These are phyloP conservation scores for Sitta carolinensis DNA, from an alignment of 2,797 vertebrate species.

Conservation along the genomic window DNA sequence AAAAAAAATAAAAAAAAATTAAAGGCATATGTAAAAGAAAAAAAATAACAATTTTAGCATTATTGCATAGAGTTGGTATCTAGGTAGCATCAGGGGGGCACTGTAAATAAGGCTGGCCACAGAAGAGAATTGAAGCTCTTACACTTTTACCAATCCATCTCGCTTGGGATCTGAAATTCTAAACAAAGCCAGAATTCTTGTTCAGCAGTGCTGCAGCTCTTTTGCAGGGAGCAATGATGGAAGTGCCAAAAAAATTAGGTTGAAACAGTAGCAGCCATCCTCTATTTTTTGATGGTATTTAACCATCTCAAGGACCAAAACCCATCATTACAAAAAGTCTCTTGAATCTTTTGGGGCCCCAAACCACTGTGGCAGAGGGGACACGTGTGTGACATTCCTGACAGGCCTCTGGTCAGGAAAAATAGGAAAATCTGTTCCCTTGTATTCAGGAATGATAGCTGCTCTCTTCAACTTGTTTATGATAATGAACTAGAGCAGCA, in stretches of 20 bases:
- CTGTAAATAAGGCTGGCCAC: background rate
- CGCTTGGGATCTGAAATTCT: background rate
- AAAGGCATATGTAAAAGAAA: background rate
- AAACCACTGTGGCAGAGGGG: background rate
- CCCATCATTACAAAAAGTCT: background rate
- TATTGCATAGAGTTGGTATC: background rate
- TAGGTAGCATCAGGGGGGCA: background rate
- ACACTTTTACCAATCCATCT: background rate
- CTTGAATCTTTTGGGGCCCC: background rate
- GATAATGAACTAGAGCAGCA: background rate
- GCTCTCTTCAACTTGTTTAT: background rate
- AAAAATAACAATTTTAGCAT: background rate
- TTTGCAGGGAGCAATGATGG: background rate
- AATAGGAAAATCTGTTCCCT: background rate
- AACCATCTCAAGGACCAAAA: background rate
- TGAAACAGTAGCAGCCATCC: background rate
- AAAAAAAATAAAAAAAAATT: background rate
- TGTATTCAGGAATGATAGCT: background rate
- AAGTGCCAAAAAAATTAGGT: background rate
- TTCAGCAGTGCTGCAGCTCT: background rate
- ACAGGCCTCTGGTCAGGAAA: background rate
- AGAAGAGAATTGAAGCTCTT: background rate
- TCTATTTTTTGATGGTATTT: background rate
- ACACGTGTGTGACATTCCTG: rapidly evolving
- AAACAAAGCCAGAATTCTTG: background rate